Conservation (phyloP, 2,113 vertebrate genomes). For the Origma solitaria region DNA sequence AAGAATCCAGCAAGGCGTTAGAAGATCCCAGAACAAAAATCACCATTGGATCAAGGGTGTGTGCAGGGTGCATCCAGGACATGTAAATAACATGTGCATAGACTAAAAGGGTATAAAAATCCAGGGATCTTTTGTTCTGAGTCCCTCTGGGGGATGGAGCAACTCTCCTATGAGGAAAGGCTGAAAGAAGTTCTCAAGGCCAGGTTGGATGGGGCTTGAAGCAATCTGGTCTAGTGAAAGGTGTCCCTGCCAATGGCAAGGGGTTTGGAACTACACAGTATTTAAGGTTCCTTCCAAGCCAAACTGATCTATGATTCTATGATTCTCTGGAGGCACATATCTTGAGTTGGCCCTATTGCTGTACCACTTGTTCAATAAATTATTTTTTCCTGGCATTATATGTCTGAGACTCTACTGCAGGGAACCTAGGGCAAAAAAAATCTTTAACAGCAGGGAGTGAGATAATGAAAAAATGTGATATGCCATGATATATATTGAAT, state of each 20-base stretch:
- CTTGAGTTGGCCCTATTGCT: background rate
- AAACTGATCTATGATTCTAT: background rate
- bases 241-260: background rate
- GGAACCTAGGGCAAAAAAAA: background rate
- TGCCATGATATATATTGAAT: background rate
- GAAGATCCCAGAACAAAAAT: background rate
- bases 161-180: background rate
- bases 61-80: background rate
- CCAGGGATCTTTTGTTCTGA: background rate
- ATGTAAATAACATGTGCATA: background rate
- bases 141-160: background rate
- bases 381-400: background rate
- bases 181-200: background rate
- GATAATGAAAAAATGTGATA: background rate
- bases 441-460: background rate
- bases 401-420: background rate
- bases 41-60: background rate
- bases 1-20: background rate
- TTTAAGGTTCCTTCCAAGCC: background rate
- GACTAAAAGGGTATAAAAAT: background rate
- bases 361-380: background rate
- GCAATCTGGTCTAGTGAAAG: background rate
- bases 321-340: background rate
- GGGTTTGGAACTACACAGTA: background rate
- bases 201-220: background rate